Conservation (phyloP, 2,888 invertebrate species). For the Sminthurides aquaticus region DNA sequence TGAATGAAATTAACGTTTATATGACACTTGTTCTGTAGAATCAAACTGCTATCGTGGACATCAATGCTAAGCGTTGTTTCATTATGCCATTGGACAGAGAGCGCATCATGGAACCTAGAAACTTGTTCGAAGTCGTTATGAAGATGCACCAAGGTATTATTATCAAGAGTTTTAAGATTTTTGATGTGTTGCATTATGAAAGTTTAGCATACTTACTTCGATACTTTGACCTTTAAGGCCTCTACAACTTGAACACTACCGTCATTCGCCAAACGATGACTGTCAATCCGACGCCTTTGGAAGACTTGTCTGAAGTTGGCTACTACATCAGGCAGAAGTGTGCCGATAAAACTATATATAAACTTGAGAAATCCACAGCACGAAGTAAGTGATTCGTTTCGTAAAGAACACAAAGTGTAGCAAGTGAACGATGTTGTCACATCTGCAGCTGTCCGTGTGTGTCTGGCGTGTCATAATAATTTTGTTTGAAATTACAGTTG, state of each 20-base stretch:
- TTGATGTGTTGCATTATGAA: too few relatives aligned
- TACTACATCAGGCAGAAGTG: constrained; percentile 66
- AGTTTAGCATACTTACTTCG: too few relatives aligned
- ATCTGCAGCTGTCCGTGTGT: too few relatives aligned
- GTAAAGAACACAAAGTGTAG: too few relatives aligned
- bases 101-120: constrained; percentile 68
- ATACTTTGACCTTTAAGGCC: too few relatives aligned
- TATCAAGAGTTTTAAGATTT: background rate
- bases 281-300: constrained; percentile 64
- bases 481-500: constrained; percentile 49
- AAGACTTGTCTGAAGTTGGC: constrained; percentile 55
- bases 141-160: constrained; percentile 63
- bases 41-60: constrained; percentile 69
- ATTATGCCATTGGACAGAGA: constrained; percentile 78
- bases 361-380: constrained; percentile 59
- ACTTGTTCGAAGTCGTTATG: constrained; percentile 67
- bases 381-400: constrained; percentile 61
- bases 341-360: constrained; percentile 62
- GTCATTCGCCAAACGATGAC: constrained; percentile 65
- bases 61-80: constrained; percentile 70
- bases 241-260: constrained; percentile 71
- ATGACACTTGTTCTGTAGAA: too few relatives aligned
- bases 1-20: background rate
- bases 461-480: too few relatives aligned
- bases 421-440: too few relatives aligned